A percentile compares a stretch with the other conserved stretches of the same genome.
Conservation (phyloP, 2,888 invertebrate genomes). For the Caenorhabditis parvicauda region DNA sequence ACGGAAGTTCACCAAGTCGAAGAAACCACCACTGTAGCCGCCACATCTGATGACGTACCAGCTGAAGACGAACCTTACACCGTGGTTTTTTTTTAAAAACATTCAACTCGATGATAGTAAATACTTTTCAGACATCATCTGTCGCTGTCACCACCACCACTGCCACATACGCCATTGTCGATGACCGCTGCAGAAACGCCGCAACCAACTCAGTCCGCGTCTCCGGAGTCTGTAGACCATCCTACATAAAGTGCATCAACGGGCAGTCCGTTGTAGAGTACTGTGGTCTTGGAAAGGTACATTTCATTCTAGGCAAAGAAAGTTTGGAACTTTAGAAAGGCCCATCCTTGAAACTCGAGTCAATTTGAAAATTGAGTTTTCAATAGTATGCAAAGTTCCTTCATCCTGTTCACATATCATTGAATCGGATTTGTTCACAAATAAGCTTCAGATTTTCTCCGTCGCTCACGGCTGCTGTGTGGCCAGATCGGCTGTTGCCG, state of each 20-base stretch:
- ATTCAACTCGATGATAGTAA: too few relatives aligned
- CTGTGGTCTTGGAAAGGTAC: conserved; percentile 4
- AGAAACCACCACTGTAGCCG: not conserved
- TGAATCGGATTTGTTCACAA: too few relatives aligned
- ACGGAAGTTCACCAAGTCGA: not conserved
- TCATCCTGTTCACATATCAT: too few relatives aligned
- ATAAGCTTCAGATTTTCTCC: conserved; percentile 15
- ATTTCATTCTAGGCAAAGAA: not conserved
- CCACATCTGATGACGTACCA: not conserved
- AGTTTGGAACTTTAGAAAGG: too few relatives aligned
- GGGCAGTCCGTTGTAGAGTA: conserved; percentile 7
- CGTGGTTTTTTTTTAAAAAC: too few relatives aligned
- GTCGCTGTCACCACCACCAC: conserved; percentile 3
- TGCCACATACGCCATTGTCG: not conserved
- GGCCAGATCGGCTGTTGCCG: conserved; percentile 4
- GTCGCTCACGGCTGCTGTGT: conserved; percentile 10
- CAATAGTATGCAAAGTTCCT: too few relatives aligned
- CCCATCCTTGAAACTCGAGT: too few relatives aligned
- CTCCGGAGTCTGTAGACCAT: conserved; percentile 13
- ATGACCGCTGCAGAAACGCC: conserved; percentile 7
- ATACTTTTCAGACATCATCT: conserved; percentile 1
- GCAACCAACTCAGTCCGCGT: conserved; percentile 6
- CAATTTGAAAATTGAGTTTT: too few relatives aligned
- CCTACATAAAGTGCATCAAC: conserved; percentile 14
- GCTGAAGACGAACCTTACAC: not conserved